Evolutionary conservation across 1,140 invertebrate species (phyloP), one percentile per base, ranked within the genome.

Genomic region (Camponotus floridanus): DNA sequence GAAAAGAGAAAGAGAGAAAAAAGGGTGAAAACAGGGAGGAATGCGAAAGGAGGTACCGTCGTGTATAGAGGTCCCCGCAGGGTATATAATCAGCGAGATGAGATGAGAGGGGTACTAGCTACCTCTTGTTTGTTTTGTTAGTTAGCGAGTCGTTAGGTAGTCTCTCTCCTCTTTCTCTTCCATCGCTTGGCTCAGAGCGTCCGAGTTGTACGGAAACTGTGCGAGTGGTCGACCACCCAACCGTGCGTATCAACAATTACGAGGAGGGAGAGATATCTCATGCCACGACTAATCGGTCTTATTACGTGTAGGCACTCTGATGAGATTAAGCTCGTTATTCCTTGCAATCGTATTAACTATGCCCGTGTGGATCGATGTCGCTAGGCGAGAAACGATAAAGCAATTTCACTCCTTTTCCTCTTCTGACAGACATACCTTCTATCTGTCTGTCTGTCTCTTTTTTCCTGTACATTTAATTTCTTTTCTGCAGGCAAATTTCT

Each of bases 61-160:
- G 64, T 73, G 90, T 88, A 80, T 86, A 87, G 74, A 39, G 26
- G 86, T 67, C 81, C 91, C 92, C 86, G 91, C 91, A 91, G 92
- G 93, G 92, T 94, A 94, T 94, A 93, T 94, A 94, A 94, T 94
- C 93, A 94, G 80, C 91, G 87, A 92, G 93, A 93, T 92, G 92
- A 92, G 92, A 93, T 92, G 92, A 91, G 91, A 92, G 90, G 90
- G 88, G 90, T 51, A 91, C 86, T 91, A 91, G 91, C 86, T 90
- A 90, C 90, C 91, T 94, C 88, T 89, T 94, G 92, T 94, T 94
- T 94, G 93, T 94, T 94, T 94, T 94, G 92, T 94, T 94, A 94
- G 93, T 93, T 94, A 93, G 92, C 93, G 91, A 93, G 93, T 94
- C 91, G 92, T 94, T 93, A 94, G 89, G 90, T 88, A 85, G 88